These are phyloP conservation scores for Macheiramphus alcinus DNA, from an alignment of 2,113 vertebrate species.

Conservation along the genomic window DNA sequence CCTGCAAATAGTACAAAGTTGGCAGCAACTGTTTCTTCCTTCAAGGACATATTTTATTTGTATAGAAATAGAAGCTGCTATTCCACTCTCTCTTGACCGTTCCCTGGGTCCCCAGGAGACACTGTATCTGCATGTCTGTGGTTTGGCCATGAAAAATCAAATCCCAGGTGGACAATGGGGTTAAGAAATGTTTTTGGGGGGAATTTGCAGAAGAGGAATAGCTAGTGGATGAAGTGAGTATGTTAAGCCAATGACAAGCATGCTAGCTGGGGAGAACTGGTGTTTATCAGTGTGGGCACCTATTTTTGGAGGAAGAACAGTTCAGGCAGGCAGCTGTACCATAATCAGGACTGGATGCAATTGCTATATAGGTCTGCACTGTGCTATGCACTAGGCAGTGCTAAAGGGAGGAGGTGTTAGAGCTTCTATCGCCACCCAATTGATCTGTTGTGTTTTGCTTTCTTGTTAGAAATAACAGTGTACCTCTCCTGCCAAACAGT, in stretches of 20 bases:
- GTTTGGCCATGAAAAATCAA: not conserved
- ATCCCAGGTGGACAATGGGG: not conserved
- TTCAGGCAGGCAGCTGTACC: not conserved
- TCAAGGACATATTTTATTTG: not conserved
- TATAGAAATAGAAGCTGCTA: not conserved
- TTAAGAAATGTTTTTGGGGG: not conserved
- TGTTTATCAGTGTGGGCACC: not conserved
- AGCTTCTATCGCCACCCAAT: not conserved
- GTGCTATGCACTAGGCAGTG: not conserved
- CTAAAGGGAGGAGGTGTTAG: not conserved
- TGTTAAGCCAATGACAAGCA: not conserved
- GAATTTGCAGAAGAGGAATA: not conserved
- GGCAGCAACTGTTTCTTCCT: not conserved
- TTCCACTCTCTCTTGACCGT: not conserved
- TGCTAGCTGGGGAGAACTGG: not conserved
- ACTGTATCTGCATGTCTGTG: not conserved
- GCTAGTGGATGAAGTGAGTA: not conserved
- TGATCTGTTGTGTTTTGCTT: not conserved
- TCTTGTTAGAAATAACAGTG: not conserved
- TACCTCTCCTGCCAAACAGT: not conserved
- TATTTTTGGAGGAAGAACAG: not conserved
- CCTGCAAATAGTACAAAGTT: not conserved
- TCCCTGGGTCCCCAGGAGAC: not conserved
- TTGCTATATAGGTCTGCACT: not conserved
- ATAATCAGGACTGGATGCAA: not conserved